Evolutionary conservation across 2,888 invertebrate genomes (phyloP).

Genomic region (Criorhina ranunculi): DNA sequence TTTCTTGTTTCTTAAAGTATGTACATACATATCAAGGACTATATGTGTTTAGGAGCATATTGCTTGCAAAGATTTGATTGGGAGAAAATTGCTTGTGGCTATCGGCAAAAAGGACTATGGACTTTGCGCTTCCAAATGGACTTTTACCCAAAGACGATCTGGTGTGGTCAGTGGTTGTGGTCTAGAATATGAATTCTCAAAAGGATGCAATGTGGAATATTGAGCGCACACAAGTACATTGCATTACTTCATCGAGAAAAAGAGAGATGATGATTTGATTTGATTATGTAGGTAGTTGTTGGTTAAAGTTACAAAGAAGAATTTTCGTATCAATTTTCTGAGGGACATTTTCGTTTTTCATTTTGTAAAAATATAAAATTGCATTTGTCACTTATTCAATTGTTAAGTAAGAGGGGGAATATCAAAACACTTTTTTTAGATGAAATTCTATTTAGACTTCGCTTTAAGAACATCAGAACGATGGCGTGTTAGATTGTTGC

Average conservation of each 20-base stretch:
- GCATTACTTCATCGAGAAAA: constrained; percentile 15
- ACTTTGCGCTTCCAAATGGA: constrained; percentile 21
- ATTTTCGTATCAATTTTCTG: neutral
- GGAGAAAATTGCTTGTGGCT: constrained; percentile 54
- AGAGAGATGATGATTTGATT: constrained; percentile 33
- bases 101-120: constrained; percentile 19
- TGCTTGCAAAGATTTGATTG: constrained; percentile 47
- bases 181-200: constrained; percentile 32
- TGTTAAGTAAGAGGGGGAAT: no score
- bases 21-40: neutral
- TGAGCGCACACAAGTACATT: constrained; percentile 41
- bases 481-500: no score
- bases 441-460: no score
- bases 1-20: neutral
- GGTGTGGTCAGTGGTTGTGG: constrained; percentile 19
- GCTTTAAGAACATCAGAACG: no score
- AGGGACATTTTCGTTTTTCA: neutral
- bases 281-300: constrained; percentile 43
- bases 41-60: constrained; percentile 5
- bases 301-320: neutral
- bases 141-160: constrained; percentile 11
- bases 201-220: constrained; percentile 30
- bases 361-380: no score
- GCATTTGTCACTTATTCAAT: no score
- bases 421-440: no score